phyloP scores from a whole-genome alignment of 2,888 invertebrate species.

The Campaea margaritaria region DNA sequence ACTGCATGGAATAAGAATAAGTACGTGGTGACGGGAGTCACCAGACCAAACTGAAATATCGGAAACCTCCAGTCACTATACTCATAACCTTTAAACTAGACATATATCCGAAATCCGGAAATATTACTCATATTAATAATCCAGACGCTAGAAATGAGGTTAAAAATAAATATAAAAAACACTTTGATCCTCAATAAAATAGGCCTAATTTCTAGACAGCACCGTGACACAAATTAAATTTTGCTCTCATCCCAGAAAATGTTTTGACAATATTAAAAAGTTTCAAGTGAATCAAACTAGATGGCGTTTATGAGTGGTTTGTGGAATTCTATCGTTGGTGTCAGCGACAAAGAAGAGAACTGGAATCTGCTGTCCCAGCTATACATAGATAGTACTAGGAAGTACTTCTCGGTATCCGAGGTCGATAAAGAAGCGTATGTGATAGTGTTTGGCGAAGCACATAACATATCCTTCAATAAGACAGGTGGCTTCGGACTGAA shows the following conservation, averaged over 20 bases:
- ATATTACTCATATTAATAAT: constrained; percentile 24
- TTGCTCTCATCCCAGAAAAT: constrained; percentile 20
- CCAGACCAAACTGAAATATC: too few species aligned
- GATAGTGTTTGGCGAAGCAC: constrained; percentile 85
- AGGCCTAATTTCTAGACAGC: constrained; percentile 1
- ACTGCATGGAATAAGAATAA: too few species aligned
- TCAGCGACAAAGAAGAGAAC: constrained; percentile 68
- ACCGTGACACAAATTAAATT: constrained; percentile 34
- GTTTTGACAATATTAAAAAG: constrained; percentile 25
- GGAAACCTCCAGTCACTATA: too few species aligned
- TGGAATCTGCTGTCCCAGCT: constrained; percentile 80
- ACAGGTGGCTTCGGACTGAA: constrained; percentile 81
- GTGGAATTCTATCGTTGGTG: constrained; percentile 80
- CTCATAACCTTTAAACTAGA: neutral
- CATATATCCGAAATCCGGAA: constrained; percentile 19
- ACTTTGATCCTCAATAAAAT: constrained; percentile 12
- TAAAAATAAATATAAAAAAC: constrained; percentile 13
- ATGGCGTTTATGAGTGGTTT: constrained; percentile 82
- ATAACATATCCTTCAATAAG: constrained; percentile 75
- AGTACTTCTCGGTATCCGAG: constrained; percentile 88
- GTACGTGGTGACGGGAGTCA: too few species aligned
- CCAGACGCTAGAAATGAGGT: constrained; percentile 13
- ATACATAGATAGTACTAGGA: constrained; percentile 84
- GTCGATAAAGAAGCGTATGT: constrained; percentile 86
- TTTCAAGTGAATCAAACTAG: constrained; percentile 61